These are phyloP conservation scores for Cosmorhoe ocellata DNA, from an alignment of 2,888 invertebrate species.

Conservation along the genomic window DNA sequence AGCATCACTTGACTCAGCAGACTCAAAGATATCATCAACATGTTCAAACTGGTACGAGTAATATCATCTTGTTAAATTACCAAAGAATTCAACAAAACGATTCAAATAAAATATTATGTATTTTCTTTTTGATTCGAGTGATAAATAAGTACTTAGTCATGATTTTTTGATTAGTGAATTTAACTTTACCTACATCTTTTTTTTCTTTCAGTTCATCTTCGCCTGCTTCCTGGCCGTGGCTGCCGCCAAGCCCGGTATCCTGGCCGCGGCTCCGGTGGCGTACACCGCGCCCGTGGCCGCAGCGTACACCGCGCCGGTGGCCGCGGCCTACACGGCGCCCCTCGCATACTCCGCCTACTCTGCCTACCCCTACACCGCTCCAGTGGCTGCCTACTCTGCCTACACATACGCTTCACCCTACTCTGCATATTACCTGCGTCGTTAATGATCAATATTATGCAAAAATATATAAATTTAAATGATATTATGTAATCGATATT, in stretches of 20 bases:
- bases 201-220: conserved; percentile 61
- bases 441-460: conserved; percentile 23
- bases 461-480: conserved; percentile 6
- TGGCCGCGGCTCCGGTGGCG: conserved; percentile 48
- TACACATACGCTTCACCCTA: conserved; percentile 58
- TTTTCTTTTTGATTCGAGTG: too few species aligned
- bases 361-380: conserved; percentile 48
- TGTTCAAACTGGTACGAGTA: conserved; percentile 58
- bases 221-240: conserved; percentile 74
- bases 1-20: conserved; percentile 37
- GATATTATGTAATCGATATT: background rate
- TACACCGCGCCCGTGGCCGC: conserved; percentile 49
- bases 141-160: too few species aligned
- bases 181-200: background rate
- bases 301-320: conserved; percentile 56
- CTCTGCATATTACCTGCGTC: conserved; percentile 48
- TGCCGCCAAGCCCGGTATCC: conserved; percentile 62
- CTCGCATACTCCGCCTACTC: conserved; percentile 50
- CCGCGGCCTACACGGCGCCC: conserved; percentile 52
- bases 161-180: background rate
- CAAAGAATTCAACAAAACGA: too few species aligned
- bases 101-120: too few species aligned
- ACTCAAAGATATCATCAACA: conserved; percentile 38
- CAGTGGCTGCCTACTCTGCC: conserved; percentile 47
- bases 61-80: too few species aligned